These are phyloP conservation scores for Sarcophaga variegata DNA, from an alignment of 2,888 invertebrate species.

Conservation along the genomic window DNA sequence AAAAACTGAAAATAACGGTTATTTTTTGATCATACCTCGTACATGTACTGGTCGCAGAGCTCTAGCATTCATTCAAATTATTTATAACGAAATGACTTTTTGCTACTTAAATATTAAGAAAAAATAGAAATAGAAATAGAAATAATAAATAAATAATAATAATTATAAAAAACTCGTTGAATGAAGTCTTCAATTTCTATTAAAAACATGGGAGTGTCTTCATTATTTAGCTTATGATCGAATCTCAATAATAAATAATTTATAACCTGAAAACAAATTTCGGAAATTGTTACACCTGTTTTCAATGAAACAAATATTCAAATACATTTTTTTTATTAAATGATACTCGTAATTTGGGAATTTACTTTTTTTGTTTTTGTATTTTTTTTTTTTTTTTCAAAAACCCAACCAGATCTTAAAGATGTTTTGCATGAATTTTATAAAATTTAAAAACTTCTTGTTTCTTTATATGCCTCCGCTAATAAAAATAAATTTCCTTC, in stretches of 20 bases:
- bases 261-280: background rate
- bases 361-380: background rate
- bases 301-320: background rate
- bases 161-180: background rate
- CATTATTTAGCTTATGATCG: background rate
- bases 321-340: too few species aligned
- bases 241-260: background rate
- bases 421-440: background rate
- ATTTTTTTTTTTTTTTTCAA: background rate
- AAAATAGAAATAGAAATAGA: too few species aligned
- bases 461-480: too few species aligned
- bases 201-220: background rate
- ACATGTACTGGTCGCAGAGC: too few species aligned
- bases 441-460: too few species aligned
- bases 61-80: too few species aligned
- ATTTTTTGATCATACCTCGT: too few species aligned
- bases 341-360: too few species aligned
- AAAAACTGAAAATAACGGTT: too few species aligned
- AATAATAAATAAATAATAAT: too few species aligned
- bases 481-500: background rate
- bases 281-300: background rate
- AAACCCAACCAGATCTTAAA: background rate
- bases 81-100: too few species aligned
- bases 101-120: too few species aligned
- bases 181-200: background rate